A percentile compares a stretch with the other conserved stretches of the same genome.
Conservation (phyloP, 2,888 invertebrate genomes). For the Mantis religiosa region DNA sequence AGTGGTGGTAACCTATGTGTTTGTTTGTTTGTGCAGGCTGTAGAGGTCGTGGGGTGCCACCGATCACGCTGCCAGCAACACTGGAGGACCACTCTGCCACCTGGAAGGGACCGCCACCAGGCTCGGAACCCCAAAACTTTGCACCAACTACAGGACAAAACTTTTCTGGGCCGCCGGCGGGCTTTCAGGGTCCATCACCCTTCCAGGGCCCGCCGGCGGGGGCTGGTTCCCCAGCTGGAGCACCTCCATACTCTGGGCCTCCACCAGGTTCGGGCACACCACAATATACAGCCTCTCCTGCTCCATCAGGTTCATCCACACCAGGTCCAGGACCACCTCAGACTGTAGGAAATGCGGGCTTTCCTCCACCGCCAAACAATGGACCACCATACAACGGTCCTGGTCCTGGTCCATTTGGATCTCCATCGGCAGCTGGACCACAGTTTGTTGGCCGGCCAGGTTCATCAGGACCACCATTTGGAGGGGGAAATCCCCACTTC, state of each 20-base stretch:
- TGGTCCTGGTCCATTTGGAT: constrained; percentile 64
- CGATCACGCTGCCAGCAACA: constrained; percentile 65
- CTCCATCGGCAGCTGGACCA: constrained; percentile 61
- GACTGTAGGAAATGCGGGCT: constrained; percentile 50
- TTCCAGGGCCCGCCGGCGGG: constrained; percentile 66
- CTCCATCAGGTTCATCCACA: constrained; percentile 76
- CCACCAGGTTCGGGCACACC: constrained; percentile 73
- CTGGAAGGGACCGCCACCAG: constrained; percentile 74
- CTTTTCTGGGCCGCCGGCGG: constrained; percentile 57
- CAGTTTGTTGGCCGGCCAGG: constrained; percentile 62
- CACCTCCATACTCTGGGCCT: constrained; percentile 61
- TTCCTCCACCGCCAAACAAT: constrained; percentile 46
- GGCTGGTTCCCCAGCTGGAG: constrained; percentile 71
- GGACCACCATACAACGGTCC: constrained; percentile 66
- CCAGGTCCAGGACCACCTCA: constrained; percentile 68
- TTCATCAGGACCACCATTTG: constrained; percentile 41
- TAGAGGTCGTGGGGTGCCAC: constrained; percentile 71
- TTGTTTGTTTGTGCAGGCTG: constrained; percentile 55
- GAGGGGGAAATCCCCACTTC: constrained; percentile 58
- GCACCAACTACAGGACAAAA: constrained; percentile 56
- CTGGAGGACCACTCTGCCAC: constrained; percentile 71
- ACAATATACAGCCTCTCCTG: constrained; percentile 82
- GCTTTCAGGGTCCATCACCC: constrained; percentile 52
- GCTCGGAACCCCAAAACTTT: constrained; percentile 58
- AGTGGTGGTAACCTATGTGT: not conserved